Base-by-base conservation (phyloP, 2,113 vertebrate species). In the Varanus komodoensis region DNA sequence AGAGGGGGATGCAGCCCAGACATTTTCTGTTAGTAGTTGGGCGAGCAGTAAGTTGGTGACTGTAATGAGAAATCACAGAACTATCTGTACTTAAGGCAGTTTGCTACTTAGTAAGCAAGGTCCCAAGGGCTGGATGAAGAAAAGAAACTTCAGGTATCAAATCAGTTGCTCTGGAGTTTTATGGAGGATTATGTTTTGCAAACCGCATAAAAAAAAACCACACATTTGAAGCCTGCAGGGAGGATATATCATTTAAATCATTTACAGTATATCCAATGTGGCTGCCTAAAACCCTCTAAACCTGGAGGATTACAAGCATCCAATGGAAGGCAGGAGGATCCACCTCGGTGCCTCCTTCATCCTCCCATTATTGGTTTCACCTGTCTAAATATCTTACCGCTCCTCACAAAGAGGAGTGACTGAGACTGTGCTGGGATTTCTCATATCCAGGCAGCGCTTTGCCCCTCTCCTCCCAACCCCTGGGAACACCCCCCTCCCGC, bases 201-300 rank as follows among this genome's bases (percentile, higher is more conserved):
- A 88, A 73, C 32, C 48, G 29, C n/a, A 79, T 87, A 77, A 67
- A 32, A 48, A 71, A 68, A 44, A 1, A 44, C 38, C 38, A 44
- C 38, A 44, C n/a, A 17, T 67, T 29, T 54, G 88, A 48, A 52
- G 21, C 0, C 80, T 73, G 48, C 0, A 0, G 0, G 15, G 86
- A 78, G 12, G 32, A 77, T 69, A 1, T 64, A 48, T 17, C 64
- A 86, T 61, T 27, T 54, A 25, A 1, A 61, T 80, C 9, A 0
- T 52, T 25, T 0, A 29, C 8, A 44, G 38, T 44, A 44, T 44
- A 44, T 44, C 38, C 38, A 44, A 44, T 44, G 38, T 34, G 19
- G 52, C 54, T 57, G 54, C 54, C 12, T 57, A 52, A 71, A 77
- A 44, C 38, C 38, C 38, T 44, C 38, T 44, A 44, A 44, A 44